Evolutionary conservation across 2,888 invertebrate genomes (phyloP), one percentile per base, ranked within the genome.

Genomic region (Acrocera orbiculus): DNA sequence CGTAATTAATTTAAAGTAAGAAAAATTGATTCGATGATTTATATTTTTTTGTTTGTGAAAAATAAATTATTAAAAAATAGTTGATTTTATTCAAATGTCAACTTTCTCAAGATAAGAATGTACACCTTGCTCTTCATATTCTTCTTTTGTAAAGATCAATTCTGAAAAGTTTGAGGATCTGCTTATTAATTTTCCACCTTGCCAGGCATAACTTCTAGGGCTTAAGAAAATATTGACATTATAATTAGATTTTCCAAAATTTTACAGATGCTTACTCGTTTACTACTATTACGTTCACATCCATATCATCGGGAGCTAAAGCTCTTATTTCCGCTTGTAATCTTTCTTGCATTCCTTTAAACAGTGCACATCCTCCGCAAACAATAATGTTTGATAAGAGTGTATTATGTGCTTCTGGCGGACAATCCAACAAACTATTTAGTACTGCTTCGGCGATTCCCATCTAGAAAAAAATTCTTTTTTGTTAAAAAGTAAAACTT

Each of bases 361-460:
- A 85, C 17, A 75, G 62, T 0, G 73, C 65, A 46, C 73, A 73
- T 33, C 85, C 79, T 3, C 98, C 98, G 19, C 77, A 77, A 10
- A 93, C 63, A 27, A 93, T 61, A 40, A 96, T 82, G 54, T 89
- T 85, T 35, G 72, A 72, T 26, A 82, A 66, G 40, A 98, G 65
- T 54, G 76, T 75, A 8, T 82, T 75, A 46, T 74, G 77, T 30
- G 81, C 62, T 46, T 76, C 73, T 47, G 71, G 66, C 0, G 85
- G 79, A 44, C 86, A 83, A 0, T 66, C 58, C 32, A 70, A 66
- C n/a, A 93, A 69, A 0, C 76, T 69, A 49, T 83, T 68, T 35
- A 81, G 71, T 5, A 93, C 73, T 0, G 86, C 79, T 64, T 96
- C 93, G 0, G 85, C 70, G 39, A 98, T 76, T 1, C 98, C 98